Evolutionary conservation across 2,797 vertebrate species (phyloP), one percentile per base, ranked within the genome.

Genomic region (Peromyscus attwateri): DNA sequence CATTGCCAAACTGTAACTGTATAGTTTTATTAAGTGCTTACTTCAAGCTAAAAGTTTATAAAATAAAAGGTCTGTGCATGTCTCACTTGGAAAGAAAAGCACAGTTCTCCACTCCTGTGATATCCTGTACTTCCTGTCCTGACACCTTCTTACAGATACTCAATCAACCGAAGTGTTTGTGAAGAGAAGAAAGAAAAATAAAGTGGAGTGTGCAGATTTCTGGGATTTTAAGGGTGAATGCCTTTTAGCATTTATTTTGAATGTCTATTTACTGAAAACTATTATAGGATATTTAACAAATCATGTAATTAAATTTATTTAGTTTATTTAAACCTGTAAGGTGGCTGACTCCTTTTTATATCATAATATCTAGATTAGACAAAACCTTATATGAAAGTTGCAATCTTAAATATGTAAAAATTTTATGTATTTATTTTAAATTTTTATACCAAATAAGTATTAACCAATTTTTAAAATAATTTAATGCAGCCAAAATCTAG

Each of bases 301-400:
- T 81, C 85, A 70, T 90, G 76, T 66, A 82, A 77, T 3, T 37
- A 3, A 81, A 37, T 80, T 2, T 64, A 21, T 71, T 89, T 73
- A 70, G 2, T 66, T 96, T 75, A 70, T 79, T 94, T 83, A 92
- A 91, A 7, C 1, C 49, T 16, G 7, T 27, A 52, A 95, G 7
- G 11, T n/a, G n/a, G 1, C 10, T 23, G 70, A 16, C 60, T 64
- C 84, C 71, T 87, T 94, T 62, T 94, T 91, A 79, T 3, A n/a
- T 40, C 60, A 94, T 96, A 37, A 11, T 88, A 95, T 91, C 10
- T n/a, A 27, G 3, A n/a, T 88, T 93, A 97, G 89, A 89, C 90
- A 92, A 68, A 43, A 0, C 1, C 6, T 82, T 43, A 31, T 57
- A 55, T 55, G 66, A 62, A 55, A 62, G 71, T 75, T 89, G 92